Evolutionary conservation across 1,140 invertebrate genomes (phyloP).

Genomic region (Dendrolimus kikuchii): DNA sequence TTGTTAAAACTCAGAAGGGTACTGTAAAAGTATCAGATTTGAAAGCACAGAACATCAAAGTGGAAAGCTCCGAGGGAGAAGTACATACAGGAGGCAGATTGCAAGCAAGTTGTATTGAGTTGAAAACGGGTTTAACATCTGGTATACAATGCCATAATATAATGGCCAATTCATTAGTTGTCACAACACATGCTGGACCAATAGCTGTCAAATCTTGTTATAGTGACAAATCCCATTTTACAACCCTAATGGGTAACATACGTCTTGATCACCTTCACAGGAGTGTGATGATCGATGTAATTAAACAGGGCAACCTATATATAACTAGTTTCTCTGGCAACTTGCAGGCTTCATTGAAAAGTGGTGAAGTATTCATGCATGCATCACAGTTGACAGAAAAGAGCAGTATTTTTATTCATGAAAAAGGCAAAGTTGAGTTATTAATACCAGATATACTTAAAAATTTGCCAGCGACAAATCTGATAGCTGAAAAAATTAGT

Average conservation of each 20-base stretch:
- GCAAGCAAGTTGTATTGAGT: constrained; percentile 56
- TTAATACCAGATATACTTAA: constrained; percentile 55
- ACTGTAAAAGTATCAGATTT: constrained; percentile 49
- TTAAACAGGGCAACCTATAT: constrained; percentile 58
- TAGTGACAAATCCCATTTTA: constrained; percentile 65
- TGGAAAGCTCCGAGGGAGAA: constrained; percentile 53
- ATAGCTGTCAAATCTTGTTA: constrained; percentile 67
- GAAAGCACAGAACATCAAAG: constrained; percentile 57
- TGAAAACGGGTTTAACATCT: constrained; percentile 54
- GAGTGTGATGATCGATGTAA: constrained; percentile 62
- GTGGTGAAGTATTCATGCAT: constrained; percentile 66
- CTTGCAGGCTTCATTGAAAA: constrained; percentile 61
- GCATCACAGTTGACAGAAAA: constrained; percentile 59
- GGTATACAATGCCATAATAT: constrained; percentile 60
- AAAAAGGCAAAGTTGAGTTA: constrained; percentile 65
- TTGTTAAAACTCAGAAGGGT: constrained; percentile 61
- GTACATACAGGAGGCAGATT: constrained; percentile 53
- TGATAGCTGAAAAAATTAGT: constrained; percentile 64
- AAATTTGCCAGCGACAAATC: constrained; percentile 61
- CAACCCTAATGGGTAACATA: constrained; percentile 62
- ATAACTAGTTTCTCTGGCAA: constrained; percentile 65
- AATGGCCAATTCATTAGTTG: constrained; percentile 52
- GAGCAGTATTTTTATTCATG: constrained; percentile 70
- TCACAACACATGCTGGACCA: constrained; percentile 54
- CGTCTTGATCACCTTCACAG: constrained; percentile 54